Evolutionary conservation across 2,888 invertebrate genomes (phyloP).

Genomic region (Morpho helenor): DNA sequence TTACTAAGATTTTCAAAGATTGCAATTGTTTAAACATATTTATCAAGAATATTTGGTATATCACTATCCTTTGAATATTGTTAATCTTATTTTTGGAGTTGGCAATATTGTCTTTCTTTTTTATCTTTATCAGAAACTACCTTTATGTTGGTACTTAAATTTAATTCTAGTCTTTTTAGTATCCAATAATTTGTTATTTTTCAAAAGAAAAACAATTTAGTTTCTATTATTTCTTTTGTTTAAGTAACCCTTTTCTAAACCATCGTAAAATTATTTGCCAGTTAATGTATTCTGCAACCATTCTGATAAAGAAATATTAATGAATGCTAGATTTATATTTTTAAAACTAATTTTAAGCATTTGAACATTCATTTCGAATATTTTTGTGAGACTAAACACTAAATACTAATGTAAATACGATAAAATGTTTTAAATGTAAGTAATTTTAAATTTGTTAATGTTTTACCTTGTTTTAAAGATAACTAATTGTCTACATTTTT

Average conservation of each 20-base stretch:
- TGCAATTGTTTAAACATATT: too few relatives aligned
- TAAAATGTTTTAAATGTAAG: conserved; percentile 11
- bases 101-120: background rate
- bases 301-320: background rate
- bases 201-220: background rate
- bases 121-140: conserved; percentile 5
- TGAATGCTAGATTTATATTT: background rate
- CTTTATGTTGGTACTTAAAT: background rate
- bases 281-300: background rate
- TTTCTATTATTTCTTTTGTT: background rate
- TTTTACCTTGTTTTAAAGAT: conserved; percentile 13
- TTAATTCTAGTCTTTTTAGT: background rate
- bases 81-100: too few relatives aligned
- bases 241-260: too few relatives aligned
- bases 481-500: conserved; percentile 1
- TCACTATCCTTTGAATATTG: too few relatives aligned
- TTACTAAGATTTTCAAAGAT: background rate
- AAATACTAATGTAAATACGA: conserved; percentile 48
- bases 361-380: conserved; percentile 12
- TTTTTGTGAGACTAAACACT: conserved; percentile 39
- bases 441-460: background rate
- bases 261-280: too few relatives aligned
- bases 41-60: too few relatives aligned
- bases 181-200: background rate
- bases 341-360: conserved; percentile 3